phyloP scores from a whole-genome alignment of 2,888 invertebrate genomes.

The Amphipoea oculea region DNA sequence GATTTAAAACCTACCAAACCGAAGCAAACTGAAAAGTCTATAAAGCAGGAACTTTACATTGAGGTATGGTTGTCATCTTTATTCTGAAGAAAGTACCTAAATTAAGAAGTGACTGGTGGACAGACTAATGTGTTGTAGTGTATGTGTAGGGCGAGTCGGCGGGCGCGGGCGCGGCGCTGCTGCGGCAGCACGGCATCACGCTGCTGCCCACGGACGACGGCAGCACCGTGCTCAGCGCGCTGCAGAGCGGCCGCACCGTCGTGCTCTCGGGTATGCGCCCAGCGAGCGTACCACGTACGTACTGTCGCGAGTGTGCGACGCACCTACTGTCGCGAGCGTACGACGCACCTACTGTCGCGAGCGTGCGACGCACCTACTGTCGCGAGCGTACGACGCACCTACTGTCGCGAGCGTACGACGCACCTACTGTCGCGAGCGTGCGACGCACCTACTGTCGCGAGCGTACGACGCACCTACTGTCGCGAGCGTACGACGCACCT shows the following conservation, averaged over 20 bases:
- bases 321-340: too few species aligned
- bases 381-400: too few species aligned
- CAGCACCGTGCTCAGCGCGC: constrained; percentile 93
- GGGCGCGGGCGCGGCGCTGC: constrained; percentile 84
- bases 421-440: too few species aligned
- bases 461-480: too few species aligned
- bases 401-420: too few species aligned
- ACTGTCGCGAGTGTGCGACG: too few species aligned
- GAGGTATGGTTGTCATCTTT: constrained; percentile 41
- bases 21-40: constrained; percentile 46
- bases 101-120: background rate
- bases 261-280: constrained; percentile 92
- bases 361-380: too few species aligned
- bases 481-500: too few species aligned
- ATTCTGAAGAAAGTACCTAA: background rate
- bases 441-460: too few species aligned
- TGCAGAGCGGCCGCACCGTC: constrained; percentile 96
- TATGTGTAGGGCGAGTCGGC: background rate
- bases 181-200: constrained; percentile 96
- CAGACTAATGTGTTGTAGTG: background rate
- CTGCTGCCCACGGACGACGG: constrained; percentile 95
- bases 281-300: too few species aligned
- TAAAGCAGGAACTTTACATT: constrained; percentile 53
- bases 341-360: too few species aligned
- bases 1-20: constrained; percentile 53